phyloP scores from a whole-genome alignment of 2,888 invertebrate genomes.

The Agriopis leucophaearia region DNA sequence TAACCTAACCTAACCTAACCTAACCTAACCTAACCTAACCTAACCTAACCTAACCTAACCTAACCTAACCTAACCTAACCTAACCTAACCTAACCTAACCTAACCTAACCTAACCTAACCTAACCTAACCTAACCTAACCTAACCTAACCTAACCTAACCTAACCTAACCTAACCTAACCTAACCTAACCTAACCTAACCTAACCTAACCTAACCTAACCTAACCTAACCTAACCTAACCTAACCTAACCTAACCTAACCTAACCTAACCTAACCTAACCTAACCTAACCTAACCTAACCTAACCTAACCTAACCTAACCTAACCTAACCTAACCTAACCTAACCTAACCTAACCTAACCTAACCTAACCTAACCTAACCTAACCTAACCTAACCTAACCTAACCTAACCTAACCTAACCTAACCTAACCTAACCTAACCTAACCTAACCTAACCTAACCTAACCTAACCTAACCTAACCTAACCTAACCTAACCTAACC shows the following conservation, averaged over 20 bases:
- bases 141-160: conserved; percentile 5
- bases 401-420: conserved; percentile 38
- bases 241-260: conserved; percentile 21
- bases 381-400: conserved; percentile 30
- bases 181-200: conserved; percentile 22
- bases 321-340: conserved; percentile 23
- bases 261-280: conserved; percentile 15
- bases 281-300: conserved; percentile 28
- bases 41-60: conserved; percentile 5
- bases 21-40: conserved; percentile 5
- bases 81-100: conserved; percentile 5
- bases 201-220: conserved; percentile 27
- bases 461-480: no score
- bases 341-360: background rate
- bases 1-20: conserved; percentile 5
- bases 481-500: no score
- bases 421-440: conserved; percentile 31
- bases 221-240: conserved; percentile 27
- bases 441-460: no score
- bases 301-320: conserved; percentile 28
- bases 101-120: conserved; percentile 5
- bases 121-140: conserved; percentile 5
- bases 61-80: conserved; percentile 5
- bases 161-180: conserved; percentile 5
- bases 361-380: conserved; percentile 29